Conservation (phyloP, 2,113 vertebrate species). For the Stictonetta naevosa region DNA sequence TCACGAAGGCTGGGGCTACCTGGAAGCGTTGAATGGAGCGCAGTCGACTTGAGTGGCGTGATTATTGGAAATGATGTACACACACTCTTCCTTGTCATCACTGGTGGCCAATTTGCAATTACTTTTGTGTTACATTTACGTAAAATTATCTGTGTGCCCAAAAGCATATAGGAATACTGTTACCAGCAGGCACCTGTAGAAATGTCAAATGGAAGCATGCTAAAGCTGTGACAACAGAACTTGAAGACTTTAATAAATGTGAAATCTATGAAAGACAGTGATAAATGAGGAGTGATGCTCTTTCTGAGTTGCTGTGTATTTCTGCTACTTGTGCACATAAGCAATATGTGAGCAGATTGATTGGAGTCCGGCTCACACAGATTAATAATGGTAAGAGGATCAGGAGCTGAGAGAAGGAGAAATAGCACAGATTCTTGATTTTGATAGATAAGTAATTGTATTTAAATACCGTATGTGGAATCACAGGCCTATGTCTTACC, state of each 20-base stretch:
- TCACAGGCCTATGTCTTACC: conserved; percentile 49
- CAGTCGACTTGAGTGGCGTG: not conserved
- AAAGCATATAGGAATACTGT: not conserved
- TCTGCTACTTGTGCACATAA: not conserved
- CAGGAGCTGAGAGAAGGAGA: not conserved
- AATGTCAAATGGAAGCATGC: not conserved
- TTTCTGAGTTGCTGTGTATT: not conserved
- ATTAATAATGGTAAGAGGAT: conserved; percentile 15
- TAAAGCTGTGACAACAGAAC: not conserved
- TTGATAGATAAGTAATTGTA: conserved; percentile 48
- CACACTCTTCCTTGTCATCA: not conserved
- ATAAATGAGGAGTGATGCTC: not conserved
- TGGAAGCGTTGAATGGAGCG: not conserved
- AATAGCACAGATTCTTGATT: conserved; percentile 38
- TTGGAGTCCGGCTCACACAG: not conserved
- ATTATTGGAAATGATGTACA: not conserved
- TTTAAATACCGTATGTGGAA: conserved; percentile 31
- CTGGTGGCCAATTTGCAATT: not conserved
- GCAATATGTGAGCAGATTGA: not conserved
- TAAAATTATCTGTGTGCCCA: not conserved
- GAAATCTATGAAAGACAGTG: not conserved
- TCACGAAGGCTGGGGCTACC: too few relatives aligned
- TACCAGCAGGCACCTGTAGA: not conserved
- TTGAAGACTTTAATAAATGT: not conserved
- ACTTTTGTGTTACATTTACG: not conserved